Evolutionary conservation across 2,888 invertebrate species (phyloP), one percentile per base, ranked within the genome.

Genomic region (Drosophila melanosoma): DNA sequence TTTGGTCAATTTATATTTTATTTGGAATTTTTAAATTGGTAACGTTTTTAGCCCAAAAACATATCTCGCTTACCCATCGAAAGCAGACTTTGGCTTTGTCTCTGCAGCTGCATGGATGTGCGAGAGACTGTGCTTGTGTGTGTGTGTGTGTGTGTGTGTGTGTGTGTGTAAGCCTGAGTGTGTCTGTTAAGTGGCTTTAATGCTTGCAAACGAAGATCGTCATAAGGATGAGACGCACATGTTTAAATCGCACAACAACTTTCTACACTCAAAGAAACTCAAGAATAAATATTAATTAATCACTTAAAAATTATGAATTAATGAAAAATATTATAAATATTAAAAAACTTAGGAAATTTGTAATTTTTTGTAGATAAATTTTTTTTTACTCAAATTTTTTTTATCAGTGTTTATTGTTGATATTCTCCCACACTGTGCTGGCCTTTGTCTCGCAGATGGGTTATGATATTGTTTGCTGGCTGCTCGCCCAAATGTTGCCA

Each of bases 1-100:
- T 92, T 92, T 92, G 92, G 91, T 92, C 93, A 91, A 92, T 93
- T 93, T 92, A 92, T 92, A 92, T 93, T 92, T 92, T 92, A 92
- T 91, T 92, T 91, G 93, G 93, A 92, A 93, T 92, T 92, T 92
- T 92, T 92, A 92, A 92, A 93, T 92, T 92, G 92, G 92, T 90
- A 87, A 91, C 85, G 88, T 81, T 85, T 89, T 79, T 71, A 74
- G 70, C 60, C 73, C 73, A 61, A 73, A 80, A 80, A 79, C 89
- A 81, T 87, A 87, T 87, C 90, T 83, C 76, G 61, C 61, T 76
- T 81, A 83, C 83, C 87, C 87, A 87, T 87, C 87, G 74, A 69
- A 67, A 57, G 66, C 64, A 40, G 66, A 36, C 69, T 29, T 29
- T 67, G 81, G 67, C 69, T 69, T 70, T 59, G 60, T 67, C 26